Conservation (phyloP, 1,140 invertebrate species). For the Neodiprion virginianus region DNA sequence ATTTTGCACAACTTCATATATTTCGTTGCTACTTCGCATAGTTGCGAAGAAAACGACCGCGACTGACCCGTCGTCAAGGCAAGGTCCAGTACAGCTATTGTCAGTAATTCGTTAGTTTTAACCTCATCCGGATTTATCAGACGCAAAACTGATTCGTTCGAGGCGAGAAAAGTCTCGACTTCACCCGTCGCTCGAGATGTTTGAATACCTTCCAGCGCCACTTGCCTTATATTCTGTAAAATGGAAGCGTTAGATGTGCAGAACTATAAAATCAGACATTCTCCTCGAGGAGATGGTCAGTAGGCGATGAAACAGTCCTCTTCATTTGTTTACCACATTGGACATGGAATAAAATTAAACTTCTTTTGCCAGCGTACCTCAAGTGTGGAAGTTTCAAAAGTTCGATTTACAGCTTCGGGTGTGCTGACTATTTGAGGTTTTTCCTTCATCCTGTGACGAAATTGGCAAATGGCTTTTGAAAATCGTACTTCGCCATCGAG, state of each 20-base stretch:
- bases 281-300: conserved; percentile 6
- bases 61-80: conserved; percentile 42
- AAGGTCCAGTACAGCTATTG: conserved; percentile 46
- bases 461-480: conserved; percentile 42
- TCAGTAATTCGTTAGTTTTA: conserved; percentile 41
- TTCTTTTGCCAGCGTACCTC: conserved; percentile 35
- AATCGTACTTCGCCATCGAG: conserved; percentile 49
- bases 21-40: conserved; percentile 46
- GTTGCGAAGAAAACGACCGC: conserved; percentile 33
- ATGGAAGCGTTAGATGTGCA: not conserved
- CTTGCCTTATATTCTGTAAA: conserved; percentile 47
- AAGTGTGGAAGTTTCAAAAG: conserved; percentile 32
- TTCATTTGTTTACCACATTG: not conserved
- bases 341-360: conserved; percentile 4
- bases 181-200: conserved; percentile 43
- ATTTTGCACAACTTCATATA: conserved; percentile 43
- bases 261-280: not conserved
- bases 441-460: conserved; percentile 39
- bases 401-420: conserved; percentile 26
- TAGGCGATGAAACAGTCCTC: not conserved
- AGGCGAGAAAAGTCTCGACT: conserved; percentile 50
- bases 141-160: conserved; percentile 42
- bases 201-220: conserved; percentile 42
- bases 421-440: conserved; percentile 23
- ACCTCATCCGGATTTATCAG: conserved; percentile 27